Base-by-base conservation (phyloP, 2,888 invertebrate genomes). In the Molorchus minor region DNA sequence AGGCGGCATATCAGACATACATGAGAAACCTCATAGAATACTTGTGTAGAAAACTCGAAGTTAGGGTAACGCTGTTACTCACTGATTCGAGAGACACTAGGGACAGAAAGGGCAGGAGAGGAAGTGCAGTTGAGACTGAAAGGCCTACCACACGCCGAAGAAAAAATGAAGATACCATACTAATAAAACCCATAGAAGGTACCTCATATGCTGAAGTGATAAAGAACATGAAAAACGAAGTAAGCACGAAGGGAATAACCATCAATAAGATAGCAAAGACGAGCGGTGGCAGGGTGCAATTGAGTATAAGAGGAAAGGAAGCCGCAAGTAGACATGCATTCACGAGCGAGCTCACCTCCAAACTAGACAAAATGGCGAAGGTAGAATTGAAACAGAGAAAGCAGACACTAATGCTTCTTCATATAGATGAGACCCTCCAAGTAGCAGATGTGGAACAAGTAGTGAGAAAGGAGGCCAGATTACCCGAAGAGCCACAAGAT, bases 231-330 rank as follows among this genome's bases (percentile, higher is more conserved):
- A 47, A 56, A 19, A 7, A 30, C 17, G 30, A 47, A 44, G 47
- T 56, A 10, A 41, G 25, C 13, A 56, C 56, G 41, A 29, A 25
- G 41, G 56, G 46, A 19, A 38, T 55, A 46, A 10, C 35, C 2
- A 44, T 54, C 3, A 36, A 54, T 10, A 45, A 15, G 5, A 41
- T 53, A 20, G 15, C 7, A 8, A 56, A 41, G 43, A 17, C 33
- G 20, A 12, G 45, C 12, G 20, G 52, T 16, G 45, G 57, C 15
- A 25, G 19, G 2, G 30, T 52, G n/a, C 57, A 52, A 38, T 8
- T 57, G 15, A 57, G 12, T 17, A 44, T 57, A 19, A 52, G 52
- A 45, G 45, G 51, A 5, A 51, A 57, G n/a, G 45, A 44, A 45
- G 44, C 43, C 19, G 19, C 40, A 17, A 19, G 10, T 19, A 56